phyloP scores from a whole-genome alignment of 2,797 vertebrate species.

The Helostoma temminkii region DNA sequence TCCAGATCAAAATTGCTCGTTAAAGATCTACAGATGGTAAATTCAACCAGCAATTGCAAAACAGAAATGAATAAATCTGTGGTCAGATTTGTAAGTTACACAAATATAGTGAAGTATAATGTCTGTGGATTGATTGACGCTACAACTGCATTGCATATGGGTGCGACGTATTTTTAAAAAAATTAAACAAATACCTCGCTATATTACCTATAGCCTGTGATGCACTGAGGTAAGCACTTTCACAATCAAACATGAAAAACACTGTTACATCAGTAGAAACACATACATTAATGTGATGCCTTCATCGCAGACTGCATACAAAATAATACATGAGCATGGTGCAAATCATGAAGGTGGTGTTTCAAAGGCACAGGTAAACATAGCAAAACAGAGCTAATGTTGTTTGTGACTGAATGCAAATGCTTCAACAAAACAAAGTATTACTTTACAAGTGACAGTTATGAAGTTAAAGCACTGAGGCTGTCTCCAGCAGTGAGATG shows the following conservation, averaged over 20 bases:
- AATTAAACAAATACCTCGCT: conserved; percentile 35
- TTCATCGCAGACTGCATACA: neutral
- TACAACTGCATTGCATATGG: too few species aligned
- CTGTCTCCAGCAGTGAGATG: conserved; percentile 17
- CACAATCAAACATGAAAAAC: conserved; percentile 28
- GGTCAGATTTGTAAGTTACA: too few species aligned
- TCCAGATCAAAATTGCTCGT: conserved; percentile 50
- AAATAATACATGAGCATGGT: conserved; percentile 1
- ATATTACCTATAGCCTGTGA: conserved; percentile 48
- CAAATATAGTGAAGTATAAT: neutral
- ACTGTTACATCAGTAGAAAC: conserved; percentile 3
- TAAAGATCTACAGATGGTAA: conserved; percentile 21
- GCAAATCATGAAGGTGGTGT: conserved; percentile 4
- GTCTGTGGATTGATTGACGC: too few species aligned
- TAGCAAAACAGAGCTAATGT: neutral
- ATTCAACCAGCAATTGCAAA: too few species aligned
- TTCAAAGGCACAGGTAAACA: conserved; percentile 25
- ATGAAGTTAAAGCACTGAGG: conserved; percentile 39
- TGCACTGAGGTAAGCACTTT: conserved; percentile 8
- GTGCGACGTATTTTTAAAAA: too few species aligned
- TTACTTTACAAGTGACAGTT: conserved; percentile 15
- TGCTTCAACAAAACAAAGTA: neutral
- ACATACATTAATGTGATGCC: neutral
- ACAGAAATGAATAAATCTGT: too few species aligned
- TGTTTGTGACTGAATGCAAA: conserved; percentile 1